Conservation (phyloP, 1,140 invertebrate genomes). For the Aplysia californica region DNA sequence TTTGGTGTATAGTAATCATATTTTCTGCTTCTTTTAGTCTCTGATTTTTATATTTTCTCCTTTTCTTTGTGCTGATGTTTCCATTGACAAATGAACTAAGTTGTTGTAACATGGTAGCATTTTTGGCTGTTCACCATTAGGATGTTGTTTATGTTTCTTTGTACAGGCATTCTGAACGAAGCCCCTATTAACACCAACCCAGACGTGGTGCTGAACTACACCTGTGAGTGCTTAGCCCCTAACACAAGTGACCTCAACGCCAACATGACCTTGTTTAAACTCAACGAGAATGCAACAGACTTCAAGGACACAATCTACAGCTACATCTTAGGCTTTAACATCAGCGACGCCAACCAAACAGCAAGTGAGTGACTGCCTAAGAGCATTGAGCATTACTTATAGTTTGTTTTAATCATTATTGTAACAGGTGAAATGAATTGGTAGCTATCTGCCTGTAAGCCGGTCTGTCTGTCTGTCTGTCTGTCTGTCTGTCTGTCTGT, state of each 20-base stretch:
- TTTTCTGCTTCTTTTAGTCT: not conserved
- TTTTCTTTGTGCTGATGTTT: not conserved
- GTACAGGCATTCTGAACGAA: constrained; percentile 36
- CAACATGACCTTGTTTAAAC: constrained; percentile 14
- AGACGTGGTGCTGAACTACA: constrained; percentile 37
- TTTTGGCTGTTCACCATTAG: not conserved
- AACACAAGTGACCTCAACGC: constrained; percentile 26
- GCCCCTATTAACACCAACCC: constrained; percentile 52
- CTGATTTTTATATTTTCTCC: not conserved
- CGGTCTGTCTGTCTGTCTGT: too few relatives aligned
- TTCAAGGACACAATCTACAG: not conserved
- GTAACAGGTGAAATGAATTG: too few relatives aligned
- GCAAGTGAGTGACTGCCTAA: too few relatives aligned
- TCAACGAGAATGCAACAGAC: not conserved
- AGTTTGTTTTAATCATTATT: too few relatives aligned
- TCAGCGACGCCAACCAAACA: not conserved
- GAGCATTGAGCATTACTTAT: too few relatives aligned
- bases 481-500: too few relatives aligned
- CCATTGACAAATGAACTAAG: not conserved
- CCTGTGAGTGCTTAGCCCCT: constrained; percentile 50
- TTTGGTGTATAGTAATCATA: not conserved
- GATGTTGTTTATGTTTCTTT: too few relatives aligned
- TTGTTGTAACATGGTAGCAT: not conserved
- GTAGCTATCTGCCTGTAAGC: too few relatives aligned
- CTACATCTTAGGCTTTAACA: too few relatives aligned